These are phyloP conservation scores for Menidia beryllina DNA, from an alignment of 2,113 vertebrate species.

Conservation along the genomic window DNA sequence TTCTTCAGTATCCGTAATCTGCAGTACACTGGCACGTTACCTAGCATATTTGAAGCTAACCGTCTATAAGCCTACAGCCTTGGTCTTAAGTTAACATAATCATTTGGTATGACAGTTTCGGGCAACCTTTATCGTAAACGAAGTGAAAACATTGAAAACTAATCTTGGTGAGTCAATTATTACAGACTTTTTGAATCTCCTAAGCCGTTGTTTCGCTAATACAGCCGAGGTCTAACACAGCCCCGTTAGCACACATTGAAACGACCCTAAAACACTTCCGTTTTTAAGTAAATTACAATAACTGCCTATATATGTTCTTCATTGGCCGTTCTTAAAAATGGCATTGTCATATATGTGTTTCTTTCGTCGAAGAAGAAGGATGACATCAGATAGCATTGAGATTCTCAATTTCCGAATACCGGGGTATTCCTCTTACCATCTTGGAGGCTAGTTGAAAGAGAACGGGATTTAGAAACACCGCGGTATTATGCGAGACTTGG, in stretches of 20 bases:
- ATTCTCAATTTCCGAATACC: neutral
- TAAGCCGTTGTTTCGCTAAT: neutral
- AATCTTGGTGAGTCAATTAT: neutral
- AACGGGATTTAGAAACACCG: slow-evolving; percentile 64
- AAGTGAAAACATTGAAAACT: fast-evolving
- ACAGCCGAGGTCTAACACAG: slow-evolving; percentile 17
- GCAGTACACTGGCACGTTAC: slow-evolving; percentile 1
- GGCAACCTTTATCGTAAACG: neutral
- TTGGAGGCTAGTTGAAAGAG: slow-evolving; percentile 78
- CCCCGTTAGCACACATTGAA: neutral
- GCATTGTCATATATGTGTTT: neutral
- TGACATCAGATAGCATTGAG: slow-evolving; percentile 61
- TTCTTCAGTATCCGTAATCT: no score
- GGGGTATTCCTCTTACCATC: slow-evolving; percentile 79
- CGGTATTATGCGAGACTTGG: slow-evolving; percentile 78
- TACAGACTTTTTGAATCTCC: neutral
- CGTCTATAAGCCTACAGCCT: neutral
- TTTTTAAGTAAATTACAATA: neutral
- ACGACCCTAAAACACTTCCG: neutral
- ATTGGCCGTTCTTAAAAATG: fast-evolving
- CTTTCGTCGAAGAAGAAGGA: slow-evolving; percentile 17
- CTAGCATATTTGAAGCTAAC: slow-evolving; percentile 33
- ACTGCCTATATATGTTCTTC: fast-evolving
- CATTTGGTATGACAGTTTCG: no score
- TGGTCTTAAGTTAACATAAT: neutral